These are phyloP conservation scores for Drosophila lacertosa DNA, from an alignment of 1,140 invertebrate species.

Conservation along the genomic window DNA sequence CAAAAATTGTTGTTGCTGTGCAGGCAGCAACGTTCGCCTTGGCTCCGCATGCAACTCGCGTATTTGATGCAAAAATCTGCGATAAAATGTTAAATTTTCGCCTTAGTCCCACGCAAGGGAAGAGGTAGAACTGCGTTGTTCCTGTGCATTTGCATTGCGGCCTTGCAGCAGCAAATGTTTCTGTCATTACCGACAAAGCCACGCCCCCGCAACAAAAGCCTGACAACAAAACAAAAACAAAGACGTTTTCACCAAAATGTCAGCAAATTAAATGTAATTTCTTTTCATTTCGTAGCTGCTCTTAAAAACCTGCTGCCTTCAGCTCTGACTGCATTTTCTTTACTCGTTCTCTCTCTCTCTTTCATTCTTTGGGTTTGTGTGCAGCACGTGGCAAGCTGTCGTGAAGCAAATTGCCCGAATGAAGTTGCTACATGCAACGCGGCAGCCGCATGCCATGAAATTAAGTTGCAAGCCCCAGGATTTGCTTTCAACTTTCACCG, in stretches of 20 bases:
- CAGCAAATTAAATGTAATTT: slow-evolving; percentile 79
- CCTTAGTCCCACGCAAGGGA: slow-evolving; percentile 22
- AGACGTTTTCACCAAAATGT: slow-evolving; percentile 56
- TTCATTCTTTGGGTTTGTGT: slow-evolving; percentile 6
- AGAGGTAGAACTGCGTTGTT: slow-evolving; percentile 44
- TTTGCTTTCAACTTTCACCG: slow-evolving; percentile 76
- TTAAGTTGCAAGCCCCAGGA: slow-evolving; percentile 79
- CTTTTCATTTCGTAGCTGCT: slow-evolving; percentile 64
- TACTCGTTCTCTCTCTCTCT: background rate
- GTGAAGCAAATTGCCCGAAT: slow-evolving; percentile 75
- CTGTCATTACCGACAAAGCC: slow-evolving; percentile 67
- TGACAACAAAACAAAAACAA: slow-evolving; percentile 38
- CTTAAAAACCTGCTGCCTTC: slow-evolving; percentile 56
- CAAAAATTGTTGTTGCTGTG: slow-evolving; percentile 21
- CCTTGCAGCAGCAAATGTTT: slow-evolving; percentile 71
- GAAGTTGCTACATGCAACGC: slow-evolving; percentile 66
- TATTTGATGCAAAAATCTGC: slow-evolving; percentile 73
- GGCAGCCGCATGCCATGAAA: slow-evolving; percentile 67
- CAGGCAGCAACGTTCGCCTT: slow-evolving; percentile 3
- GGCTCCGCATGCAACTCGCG: slow-evolving; percentile 54
- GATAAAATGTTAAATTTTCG: slow-evolving; percentile 59
- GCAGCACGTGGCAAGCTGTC: slow-evolving; percentile 66
- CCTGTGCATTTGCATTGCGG: slow-evolving; percentile 70
- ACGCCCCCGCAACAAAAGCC: slow-evolving; percentile 9
- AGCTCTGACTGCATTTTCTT: slow-evolving; percentile 1